A percentile compares a stretch with the other conserved stretches of the same genome.
phyloP scores from a whole-genome alignment of 2,888 invertebrate genomes.

The Formica aserva region DNA sequence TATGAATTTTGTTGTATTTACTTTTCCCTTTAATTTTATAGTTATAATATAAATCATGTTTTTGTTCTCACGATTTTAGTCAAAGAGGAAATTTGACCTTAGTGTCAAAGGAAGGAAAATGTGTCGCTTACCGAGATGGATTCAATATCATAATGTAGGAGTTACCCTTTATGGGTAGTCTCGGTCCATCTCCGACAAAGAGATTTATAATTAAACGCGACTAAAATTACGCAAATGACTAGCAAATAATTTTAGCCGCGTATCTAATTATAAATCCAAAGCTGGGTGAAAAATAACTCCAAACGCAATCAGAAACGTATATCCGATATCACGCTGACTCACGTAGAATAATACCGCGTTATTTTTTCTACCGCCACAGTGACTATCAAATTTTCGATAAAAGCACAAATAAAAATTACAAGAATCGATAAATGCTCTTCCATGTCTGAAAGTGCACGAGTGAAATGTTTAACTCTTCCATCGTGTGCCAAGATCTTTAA shows the following conservation, averaged over 20 bases:
- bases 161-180: not conserved
- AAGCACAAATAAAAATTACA: not conserved
- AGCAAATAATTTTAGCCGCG: constrained; percentile 4
- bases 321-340: not conserved
- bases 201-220: constrained; percentile 36
- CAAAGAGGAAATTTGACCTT: not conserved
- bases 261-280: constrained; percentile 29
- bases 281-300: not conserved
- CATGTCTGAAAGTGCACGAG: not conserved
- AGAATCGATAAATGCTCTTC: not conserved
- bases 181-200: constrained; percentile 20
- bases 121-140: not conserved
- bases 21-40: not conserved
- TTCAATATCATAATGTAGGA: not conserved
- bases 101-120: not conserved
- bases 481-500: not conserved
- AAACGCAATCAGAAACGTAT: not conserved
- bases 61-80: not conserved
- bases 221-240: constrained; percentile 17
- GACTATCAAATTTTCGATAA: not conserved
- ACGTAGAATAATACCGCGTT: not conserved
- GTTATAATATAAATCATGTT: not conserved
- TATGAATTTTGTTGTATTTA: not conserved
- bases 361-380: not conserved
- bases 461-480: not conserved